Evolutionary conservation across 2,113 vertebrate genomes (phyloP).

Genomic region (Xenopus laevis): DNA sequence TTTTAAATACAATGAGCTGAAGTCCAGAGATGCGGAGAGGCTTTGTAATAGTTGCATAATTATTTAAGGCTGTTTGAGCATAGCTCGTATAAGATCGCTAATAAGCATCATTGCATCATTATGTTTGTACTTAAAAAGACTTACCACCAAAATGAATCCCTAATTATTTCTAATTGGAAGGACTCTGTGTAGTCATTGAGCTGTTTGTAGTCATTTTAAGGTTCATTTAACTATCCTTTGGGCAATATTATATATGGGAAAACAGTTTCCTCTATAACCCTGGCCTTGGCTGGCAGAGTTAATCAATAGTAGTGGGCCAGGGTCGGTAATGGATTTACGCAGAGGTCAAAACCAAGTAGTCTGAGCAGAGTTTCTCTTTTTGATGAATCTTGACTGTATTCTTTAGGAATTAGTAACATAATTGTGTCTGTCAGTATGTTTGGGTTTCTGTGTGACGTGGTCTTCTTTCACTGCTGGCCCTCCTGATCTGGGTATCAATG

Average conservation of each 20-base stretch:
- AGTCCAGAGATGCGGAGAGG: constrained; percentile 95
- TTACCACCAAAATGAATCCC: constrained; percentile 96
- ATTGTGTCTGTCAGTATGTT: constrained; percentile 75
- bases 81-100: constrained; percentile 82
- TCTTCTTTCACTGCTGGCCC: constrained; percentile 67
- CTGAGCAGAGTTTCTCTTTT: constrained; percentile 74
- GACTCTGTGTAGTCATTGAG: constrained; percentile 93
- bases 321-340: constrained; percentile 70
- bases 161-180: constrained; percentile 99
- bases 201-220: constrained; percentile 90
- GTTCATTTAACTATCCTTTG: constrained; percentile 88
- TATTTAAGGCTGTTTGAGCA: constrained; percentile 96
- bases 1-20: constrained; percentile 99
- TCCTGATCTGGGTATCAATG: constrained; percentile 57
- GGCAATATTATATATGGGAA: constrained; percentile 77
- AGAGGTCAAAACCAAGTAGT: constrained; percentile 76
- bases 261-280: constrained; percentile 65
- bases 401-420: constrained; percentile 82
- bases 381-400: constrained; percentile 75
- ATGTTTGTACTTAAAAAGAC: constrained; percentile 99
- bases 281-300: constrained; percentile 71
- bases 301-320: constrained; percentile 74
- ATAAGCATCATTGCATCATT: constrained; percentile 98
- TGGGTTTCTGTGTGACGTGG: constrained; percentile 65
- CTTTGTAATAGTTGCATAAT: constrained; percentile 99